These are phyloP conservation scores for Microtus ochrogaster DNA, from an alignment of 2,113 vertebrate genomes.

Conservation along the genomic window DNA sequence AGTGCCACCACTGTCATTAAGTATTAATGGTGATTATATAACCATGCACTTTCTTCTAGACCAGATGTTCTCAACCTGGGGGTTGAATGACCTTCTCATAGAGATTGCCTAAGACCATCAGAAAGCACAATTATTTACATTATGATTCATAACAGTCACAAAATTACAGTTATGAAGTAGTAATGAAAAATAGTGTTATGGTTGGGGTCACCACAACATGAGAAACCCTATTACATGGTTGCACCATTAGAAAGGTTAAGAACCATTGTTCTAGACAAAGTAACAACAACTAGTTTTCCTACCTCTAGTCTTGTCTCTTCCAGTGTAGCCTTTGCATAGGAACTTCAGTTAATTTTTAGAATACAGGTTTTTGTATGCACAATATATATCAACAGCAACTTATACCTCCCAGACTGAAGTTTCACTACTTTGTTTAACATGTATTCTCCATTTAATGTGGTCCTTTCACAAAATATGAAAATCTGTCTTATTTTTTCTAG, in stretches of 20 bases:
- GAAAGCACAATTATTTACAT: not conserved
- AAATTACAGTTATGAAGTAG: not conserved
- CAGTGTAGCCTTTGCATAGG: not conserved
- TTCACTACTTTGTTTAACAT: not conserved
- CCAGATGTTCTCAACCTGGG: not conserved
- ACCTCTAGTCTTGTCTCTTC: not conserved
- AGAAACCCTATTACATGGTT: not conserved
- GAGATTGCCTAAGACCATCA: not conserved
- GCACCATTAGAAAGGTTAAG: not conserved
- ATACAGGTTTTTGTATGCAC: not conserved
- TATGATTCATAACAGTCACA: not conserved
- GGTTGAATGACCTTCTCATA: not conserved
- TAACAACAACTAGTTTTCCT: not conserved
- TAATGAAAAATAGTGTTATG: not conserved
- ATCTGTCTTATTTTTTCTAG: not conserved
- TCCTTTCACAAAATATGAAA: not conserved
- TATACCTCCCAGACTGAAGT: conserved; percentile 2
- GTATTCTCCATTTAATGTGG: not conserved
- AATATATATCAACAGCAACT: not conserved
- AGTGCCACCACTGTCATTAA: not conserved
- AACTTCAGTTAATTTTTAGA: conserved; percentile 15
- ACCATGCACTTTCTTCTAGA: not conserved
- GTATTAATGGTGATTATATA: not conserved
- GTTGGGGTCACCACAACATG: no score
- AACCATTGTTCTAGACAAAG: not conserved